Evolutionary conservation across 23 tunicate genomes (phyloP).

Genomic region (Styela plicata): DNA sequence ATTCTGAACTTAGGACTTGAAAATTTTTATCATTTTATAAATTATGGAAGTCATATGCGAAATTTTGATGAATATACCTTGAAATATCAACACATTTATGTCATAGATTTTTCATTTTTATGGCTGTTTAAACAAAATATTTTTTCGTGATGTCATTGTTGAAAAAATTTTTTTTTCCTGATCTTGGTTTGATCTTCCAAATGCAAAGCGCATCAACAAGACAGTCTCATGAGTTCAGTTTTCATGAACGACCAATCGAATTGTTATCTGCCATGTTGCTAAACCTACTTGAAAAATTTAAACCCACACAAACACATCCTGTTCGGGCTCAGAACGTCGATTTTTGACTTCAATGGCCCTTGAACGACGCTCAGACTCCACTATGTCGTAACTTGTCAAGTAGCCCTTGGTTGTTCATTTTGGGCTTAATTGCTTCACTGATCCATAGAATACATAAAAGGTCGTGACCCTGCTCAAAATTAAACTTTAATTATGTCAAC

Average conservation of each 20-base stretch:
- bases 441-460: not conserved
- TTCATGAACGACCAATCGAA: not conserved
- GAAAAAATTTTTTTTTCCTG: too few relatives aligned
- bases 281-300: not conserved
- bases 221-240: not conserved
- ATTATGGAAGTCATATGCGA: too few relatives aligned
- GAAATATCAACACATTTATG: too few relatives aligned
- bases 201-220: too few relatives aligned
- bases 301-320: not conserved
- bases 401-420: not conserved
- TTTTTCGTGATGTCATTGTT: too few relatives aligned
- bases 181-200: too few relatives aligned
- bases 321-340: not conserved
- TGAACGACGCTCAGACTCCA: not conserved
- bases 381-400: not conserved
- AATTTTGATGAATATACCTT: too few relatives aligned
- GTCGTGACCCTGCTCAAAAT: not conserved
- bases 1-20: too few relatives aligned
- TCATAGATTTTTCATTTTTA: too few relatives aligned
- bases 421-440: not conserved
- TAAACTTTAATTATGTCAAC: not conserved
- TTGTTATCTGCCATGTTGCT: not conserved
- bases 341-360: not conserved
- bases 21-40: too few relatives aligned
- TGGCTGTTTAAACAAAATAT: too few relatives aligned